phyloP scores from a whole-genome alignment of 2,888 invertebrate genomes.

The Thysanoteuthis rhombus region DNA sequence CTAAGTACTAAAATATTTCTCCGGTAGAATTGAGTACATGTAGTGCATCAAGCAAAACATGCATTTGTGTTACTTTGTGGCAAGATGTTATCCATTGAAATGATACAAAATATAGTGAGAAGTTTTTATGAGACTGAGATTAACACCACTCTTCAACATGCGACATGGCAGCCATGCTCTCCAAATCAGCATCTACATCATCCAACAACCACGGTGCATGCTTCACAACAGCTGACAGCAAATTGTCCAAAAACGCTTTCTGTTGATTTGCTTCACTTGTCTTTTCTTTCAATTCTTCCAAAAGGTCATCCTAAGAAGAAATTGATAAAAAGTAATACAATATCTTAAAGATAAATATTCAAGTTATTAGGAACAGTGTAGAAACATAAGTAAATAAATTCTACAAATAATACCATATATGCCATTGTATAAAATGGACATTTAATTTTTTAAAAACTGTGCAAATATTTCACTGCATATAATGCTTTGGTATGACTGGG shows the following conservation, averaged over 20 bases:
- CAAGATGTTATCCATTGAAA: not conserved
- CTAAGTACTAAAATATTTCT: not conserved
- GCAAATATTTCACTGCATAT: too few relatives aligned
- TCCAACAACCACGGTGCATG: slow-evolving; percentile 28
- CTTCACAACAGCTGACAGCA: slow-evolving; percentile 29
- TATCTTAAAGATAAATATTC: not conserved
- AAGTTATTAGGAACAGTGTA: too few relatives aligned
- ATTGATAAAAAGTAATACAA: not conserved
- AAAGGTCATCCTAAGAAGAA: slow-evolving; percentile 18
- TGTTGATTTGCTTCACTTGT: slow-evolving; percentile 26
- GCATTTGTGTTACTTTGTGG: not conserved
- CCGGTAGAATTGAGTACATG: not conserved
- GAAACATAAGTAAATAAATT: too few relatives aligned
- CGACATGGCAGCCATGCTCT: slow-evolving; percentile 17
- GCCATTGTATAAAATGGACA: too few relatives aligned
- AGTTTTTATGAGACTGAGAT: not conserved
- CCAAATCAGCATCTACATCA: slow-evolving; percentile 27
- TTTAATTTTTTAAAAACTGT: too few relatives aligned
- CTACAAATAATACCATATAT: too few relatives aligned
- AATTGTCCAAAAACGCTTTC: slow-evolving; percentile 27
- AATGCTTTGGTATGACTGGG: too few relatives aligned
- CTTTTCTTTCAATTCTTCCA: slow-evolving; percentile 27
- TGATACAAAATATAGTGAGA: slow-evolving; percentile 16
- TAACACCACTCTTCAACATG: slow-evolving; percentile 31
- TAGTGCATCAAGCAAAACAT: not conserved